These are phyloP conservation scores for Hirudo medicinalis DNA, from an alignment of 1,140 invertebrate species.

Conservation along the genomic window DNA sequence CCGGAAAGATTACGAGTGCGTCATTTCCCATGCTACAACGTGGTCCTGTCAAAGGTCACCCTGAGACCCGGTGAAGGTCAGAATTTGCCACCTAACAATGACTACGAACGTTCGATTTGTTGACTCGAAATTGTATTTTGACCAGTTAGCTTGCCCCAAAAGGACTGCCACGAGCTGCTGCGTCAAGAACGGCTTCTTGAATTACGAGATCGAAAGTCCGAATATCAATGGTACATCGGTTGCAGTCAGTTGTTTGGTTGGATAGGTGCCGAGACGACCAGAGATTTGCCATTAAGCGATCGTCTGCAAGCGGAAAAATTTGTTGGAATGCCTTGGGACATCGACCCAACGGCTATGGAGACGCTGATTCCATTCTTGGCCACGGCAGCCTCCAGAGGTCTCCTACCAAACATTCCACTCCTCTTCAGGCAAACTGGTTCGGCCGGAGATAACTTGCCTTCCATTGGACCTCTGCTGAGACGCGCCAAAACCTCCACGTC, in stretches of 20 bases:
- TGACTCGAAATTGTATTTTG: constrained; percentile 1
- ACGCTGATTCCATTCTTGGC: constrained; percentile 13
- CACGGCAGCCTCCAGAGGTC: constrained; percentile 13
- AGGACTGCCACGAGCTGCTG: constrained; percentile 19
- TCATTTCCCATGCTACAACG: constrained; percentile 20
- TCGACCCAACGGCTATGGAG: constrained; percentile 17
- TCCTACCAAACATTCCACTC: constrained; percentile 14
- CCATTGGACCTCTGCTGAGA: constrained; percentile 11
- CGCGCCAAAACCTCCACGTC: background rate
- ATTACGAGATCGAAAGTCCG: constrained; percentile 18
- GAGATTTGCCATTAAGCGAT: constrained; percentile 19
- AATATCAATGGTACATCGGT: constrained; percentile 16
- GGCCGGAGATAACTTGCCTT: constrained; percentile 12
- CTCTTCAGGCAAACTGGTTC: constrained; percentile 7
- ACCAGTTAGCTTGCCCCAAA: constrained; percentile 22
- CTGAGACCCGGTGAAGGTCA: constrained; percentile 21
- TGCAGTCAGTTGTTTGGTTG: background rate
- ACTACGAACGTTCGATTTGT: too few species aligned
- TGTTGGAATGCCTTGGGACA: constrained; percentile 16
- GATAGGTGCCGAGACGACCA: constrained; percentile 14
- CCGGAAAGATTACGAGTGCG: constrained; percentile 4
- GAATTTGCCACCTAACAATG: background rate
- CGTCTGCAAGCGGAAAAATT: constrained; percentile 21
- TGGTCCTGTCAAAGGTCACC: constrained; percentile 20
- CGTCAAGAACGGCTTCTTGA: constrained; percentile 20